A percentile compares a stretch with the other conserved stretches of the same genome.
Evolutionary conservation across 2,888 invertebrate species (phyloP).

Genomic region (Dermolepida albohirtum): DNA sequence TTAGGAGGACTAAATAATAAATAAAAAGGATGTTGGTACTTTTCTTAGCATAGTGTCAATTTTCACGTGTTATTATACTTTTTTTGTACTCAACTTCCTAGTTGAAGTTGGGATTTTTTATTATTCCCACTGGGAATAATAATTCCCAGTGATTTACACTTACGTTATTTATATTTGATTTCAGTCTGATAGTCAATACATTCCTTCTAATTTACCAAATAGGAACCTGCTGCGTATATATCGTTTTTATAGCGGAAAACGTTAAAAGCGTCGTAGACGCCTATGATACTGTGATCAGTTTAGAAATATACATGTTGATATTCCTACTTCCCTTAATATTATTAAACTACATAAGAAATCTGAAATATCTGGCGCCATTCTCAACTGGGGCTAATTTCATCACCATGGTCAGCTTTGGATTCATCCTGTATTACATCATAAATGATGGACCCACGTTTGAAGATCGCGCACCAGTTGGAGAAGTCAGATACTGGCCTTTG

Average conservation of each 20-base stretch:
- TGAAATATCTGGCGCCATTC: conserved; percentile 85
- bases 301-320: conserved; percentile 78
- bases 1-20: too few species aligned
- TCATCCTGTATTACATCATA: conserved; percentile 80
- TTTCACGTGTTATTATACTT: too few species aligned
- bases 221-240: conserved; percentile 96
- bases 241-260: conserved; percentile 92
- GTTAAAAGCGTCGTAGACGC: conserved; percentile 75
- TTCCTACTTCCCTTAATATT: conserved; percentile 78
- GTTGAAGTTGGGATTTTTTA: too few species aligned
- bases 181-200: conserved; percentile 77
- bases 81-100: too few species aligned
- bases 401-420: conserved; percentile 80
- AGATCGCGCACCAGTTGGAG: conserved; percentile 66
- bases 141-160: too few species aligned
- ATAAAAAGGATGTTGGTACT: too few species aligned
- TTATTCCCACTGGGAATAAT: too few species aligned
- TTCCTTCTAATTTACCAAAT: conserved; percentile 90
- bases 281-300: conserved; percentile 68
- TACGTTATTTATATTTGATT: too few species aligned
- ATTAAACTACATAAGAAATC: conserved; percentile 79
- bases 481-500: conserved; percentile 74
- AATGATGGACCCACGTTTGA: conserved; percentile 71
- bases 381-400: conserved; percentile 85
- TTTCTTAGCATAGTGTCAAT: too few species aligned